phyloP scores from a whole-genome alignment of 2,888 invertebrate species.

The Sinhomidia bicolor region DNA sequence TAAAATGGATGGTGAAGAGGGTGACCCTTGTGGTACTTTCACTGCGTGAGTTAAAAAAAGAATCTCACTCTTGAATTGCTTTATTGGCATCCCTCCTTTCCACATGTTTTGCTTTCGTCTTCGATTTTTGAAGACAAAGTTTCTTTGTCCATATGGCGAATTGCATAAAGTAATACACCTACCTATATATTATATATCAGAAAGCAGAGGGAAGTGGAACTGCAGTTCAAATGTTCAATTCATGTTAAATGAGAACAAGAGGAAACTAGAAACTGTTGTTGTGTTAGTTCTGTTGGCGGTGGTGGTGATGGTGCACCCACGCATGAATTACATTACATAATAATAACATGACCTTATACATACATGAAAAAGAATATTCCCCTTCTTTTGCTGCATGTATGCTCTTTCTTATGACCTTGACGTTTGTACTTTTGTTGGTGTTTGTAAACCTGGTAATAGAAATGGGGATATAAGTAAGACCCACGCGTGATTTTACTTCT shows the following conservation, averaged over 20 bases:
- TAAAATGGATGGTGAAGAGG: slow-evolving; percentile 67
- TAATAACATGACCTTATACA: slow-evolving; percentile 57
- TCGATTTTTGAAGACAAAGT: not conserved
- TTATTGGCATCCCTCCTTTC: slow-evolving; percentile 27
- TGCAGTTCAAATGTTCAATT: slow-evolving; percentile 26
- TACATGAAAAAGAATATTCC: not conserved
- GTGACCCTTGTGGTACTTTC: slow-evolving; percentile 70
- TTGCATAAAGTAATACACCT: not conserved
- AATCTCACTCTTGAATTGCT: slow-evolving; percentile 24
- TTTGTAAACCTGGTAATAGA: not conserved
- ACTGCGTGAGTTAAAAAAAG: slow-evolving; percentile 47
- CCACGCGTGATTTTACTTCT: slow-evolving; percentile 10
- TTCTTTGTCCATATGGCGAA: not conserved
- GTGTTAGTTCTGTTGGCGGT: not conserved
- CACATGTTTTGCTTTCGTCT: not conserved
- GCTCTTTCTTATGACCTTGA: slow-evolving; percentile 47
- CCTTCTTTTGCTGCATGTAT: slow-evolving; percentile 8
- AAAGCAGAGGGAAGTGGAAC: not conserved
- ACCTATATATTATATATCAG: no score
- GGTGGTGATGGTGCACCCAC: slow-evolving; percentile 57
- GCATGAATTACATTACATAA: slow-evolving; percentile 72
- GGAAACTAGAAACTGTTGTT: slow-evolving; percentile 38
- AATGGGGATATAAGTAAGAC: not conserved
- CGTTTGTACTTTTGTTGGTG: slow-evolving; percentile 39
- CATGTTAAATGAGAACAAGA: slow-evolving; percentile 32